Conservation (phyloP, 2,888 invertebrate genomes). For the Seira sanloemensis region DNA sequence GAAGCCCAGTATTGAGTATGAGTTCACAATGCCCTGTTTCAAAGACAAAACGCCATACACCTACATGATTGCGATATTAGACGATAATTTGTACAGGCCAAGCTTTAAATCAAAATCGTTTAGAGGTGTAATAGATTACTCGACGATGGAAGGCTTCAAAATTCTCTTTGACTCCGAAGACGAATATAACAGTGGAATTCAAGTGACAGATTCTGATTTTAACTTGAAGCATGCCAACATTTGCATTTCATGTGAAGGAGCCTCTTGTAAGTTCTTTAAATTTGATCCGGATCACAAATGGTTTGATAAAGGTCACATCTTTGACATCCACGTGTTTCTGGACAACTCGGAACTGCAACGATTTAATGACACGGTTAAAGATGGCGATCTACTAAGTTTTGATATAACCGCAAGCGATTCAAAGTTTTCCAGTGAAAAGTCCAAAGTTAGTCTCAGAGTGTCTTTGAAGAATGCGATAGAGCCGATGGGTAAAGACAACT, state of each 20-base stretch:
- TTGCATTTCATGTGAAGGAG: constrained; percentile 19
- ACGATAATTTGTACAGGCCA: constrained; percentile 58
- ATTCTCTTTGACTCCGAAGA: neutral
- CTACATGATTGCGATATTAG: constrained; percentile 55
- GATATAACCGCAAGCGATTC: constrained; percentile 34
- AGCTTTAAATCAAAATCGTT: neutral
- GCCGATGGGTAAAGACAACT: neutral
- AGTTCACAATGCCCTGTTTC: constrained; percentile 37
- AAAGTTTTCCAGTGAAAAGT: neutral
- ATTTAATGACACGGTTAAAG: neutral
- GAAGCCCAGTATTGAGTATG: constrained; percentile 50
- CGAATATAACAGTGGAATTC: neutral
- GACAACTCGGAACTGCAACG: neutral
- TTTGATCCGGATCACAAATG: neutral
- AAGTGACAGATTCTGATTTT: constrained; percentile 53
- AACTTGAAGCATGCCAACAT: constrained; percentile 30
- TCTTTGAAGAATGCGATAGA: neutral
- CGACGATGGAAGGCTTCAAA: neutral
- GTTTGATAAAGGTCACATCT: constrained; percentile 29
- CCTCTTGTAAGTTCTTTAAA: constrained; percentile 23
- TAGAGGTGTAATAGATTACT: neutral
- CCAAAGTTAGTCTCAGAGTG: neutral
- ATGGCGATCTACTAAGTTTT: neutral
- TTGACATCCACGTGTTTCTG: neutral
- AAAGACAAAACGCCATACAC: constrained; percentile 27